Base-by-base conservation (phyloP, 2,113 vertebrate genomes). In the Calonectris borealis region DNA sequence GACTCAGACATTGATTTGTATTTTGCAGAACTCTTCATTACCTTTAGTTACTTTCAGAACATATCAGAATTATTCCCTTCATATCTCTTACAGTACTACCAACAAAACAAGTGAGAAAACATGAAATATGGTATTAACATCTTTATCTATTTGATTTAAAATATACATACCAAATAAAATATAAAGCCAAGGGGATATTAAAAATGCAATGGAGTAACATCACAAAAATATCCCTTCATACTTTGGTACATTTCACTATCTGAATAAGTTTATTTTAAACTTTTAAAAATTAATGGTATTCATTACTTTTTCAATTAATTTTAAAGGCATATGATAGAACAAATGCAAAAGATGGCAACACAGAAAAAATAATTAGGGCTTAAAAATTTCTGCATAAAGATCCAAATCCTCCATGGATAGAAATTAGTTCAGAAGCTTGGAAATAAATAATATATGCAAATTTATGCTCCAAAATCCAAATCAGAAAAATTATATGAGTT, bases 21-120 rank as follows among this genome's bases (percentile, higher is more conserved):
- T 93, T 86, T 88, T 90, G 49, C 29, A 88, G 71, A 88, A 88
- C 18, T 69, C 49, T 66, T 83, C 51, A n/a, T 81, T 95, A 91
- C 16, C 5, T 89, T 87, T 79, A 94, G 72, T 78, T 93, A 75
- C 25, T 52, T 95, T 83, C n/a, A 83, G 18, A 86, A 87, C 5
- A 2, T 15, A 89, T 69, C 83, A 64, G n/a, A 77, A 64, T 79
- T 86, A 69, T 86, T 61, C 13, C n/a, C 24, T 84, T 84, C 60
- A 34, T 64, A 32, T 54, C 38, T 66, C 38, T 68, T 89, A 44
- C 6, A 51, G 34, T 42, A 51, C 42, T 75, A 66, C 20, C 38
- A 73, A 64, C 6, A 83, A 80, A 96, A 77, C 32, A 91, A 81
- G 69, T 40, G 78, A 52, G 10, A 71, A 80, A 52, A 77, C 4